A percentile compares a stretch with the other conserved stretches of the same genome.
Conservation (phyloP, 2,797 vertebrate species). For the Arremon brunneinucha region DNA sequence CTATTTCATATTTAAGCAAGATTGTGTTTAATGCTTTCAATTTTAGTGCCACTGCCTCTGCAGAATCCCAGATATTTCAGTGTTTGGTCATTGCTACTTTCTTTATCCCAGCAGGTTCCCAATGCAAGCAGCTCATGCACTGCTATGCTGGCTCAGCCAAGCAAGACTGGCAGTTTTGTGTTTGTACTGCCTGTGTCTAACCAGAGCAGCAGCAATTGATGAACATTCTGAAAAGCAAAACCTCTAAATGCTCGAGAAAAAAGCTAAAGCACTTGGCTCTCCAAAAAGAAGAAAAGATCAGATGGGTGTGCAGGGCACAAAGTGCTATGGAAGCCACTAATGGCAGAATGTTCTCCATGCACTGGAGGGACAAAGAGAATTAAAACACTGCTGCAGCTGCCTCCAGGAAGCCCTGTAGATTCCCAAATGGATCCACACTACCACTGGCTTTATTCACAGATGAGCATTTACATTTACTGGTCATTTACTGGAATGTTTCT, state of each 20-base stretch:
- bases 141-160: neutral
- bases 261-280: neutral
- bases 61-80: neutral
- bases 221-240: neutral
- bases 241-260: neutral
- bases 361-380: neutral
- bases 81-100: neutral
- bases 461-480: neutral
- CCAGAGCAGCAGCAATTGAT: neutral
- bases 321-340: neutral
- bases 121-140: neutral
- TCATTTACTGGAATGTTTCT: neutral
- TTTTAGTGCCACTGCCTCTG: neutral
- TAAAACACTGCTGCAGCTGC: neutral
- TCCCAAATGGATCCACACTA: neutral
- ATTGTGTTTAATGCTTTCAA: neutral
- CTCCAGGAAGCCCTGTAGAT: neutral
- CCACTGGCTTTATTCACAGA: neutral
- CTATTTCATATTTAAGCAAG: neutral
- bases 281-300: neutral
- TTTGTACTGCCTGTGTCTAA: neutral
- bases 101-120: slow-evolving; percentile 6
- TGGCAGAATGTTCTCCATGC: neutral
- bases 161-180: slow-evolving; percentile 5
- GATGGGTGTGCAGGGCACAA: neutral